Evolutionary conservation across 2,888 invertebrate species (phyloP), one percentile per base, ranked within the genome.

Genomic region (Shargacucullia verbasci): DNA sequence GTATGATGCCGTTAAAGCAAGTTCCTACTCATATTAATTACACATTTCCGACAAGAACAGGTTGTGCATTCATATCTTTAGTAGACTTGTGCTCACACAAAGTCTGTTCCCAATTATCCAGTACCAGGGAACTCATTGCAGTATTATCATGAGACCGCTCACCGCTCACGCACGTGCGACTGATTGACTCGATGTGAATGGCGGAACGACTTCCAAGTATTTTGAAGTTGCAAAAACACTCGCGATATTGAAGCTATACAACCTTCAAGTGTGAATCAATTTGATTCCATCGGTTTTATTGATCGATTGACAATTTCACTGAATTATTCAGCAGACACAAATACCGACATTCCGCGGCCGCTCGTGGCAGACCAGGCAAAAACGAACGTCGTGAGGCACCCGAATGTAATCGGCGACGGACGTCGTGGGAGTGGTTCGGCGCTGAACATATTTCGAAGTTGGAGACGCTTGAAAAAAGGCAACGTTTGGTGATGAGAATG

Each of bases 401-500:
- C 85, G 78, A 90, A 88, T 86, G 82, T 84, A 85, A 85, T 77
- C 81, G 81, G 70, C 64, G 68, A 71, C 54, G 76, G 82, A 81
- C 86, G 84, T 87, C 92, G 91, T 91, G 91, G 88, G 91, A 92
- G 89, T 88, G 86, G 83, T 78, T 82, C 83, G 74, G 75, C 71
- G 68, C 78, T 76, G 82, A 79, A 82, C 86, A 83, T 85, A 86
- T 86, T 85, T 88, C 74, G 85, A 73, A 78, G 79, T 78, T 75
- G 78, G 81, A 83, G 84, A 83, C 79, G 77, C 60, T 82, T 79
- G 83, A 87, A 92, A 93, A 92, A 92, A 86, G 78, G 61, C 70
- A 86, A 78, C 89, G 85, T 89, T 92, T 84, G 91, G 93, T 93
- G 94, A 93, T 93, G 93, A 93, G 93, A 93, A 94, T 92, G 93